Evolutionary conservation across 2,888 invertebrate genomes (phyloP), one percentile per base, ranked within the genome.

Genomic region (Branchinecta sandiegonensis): DNA sequence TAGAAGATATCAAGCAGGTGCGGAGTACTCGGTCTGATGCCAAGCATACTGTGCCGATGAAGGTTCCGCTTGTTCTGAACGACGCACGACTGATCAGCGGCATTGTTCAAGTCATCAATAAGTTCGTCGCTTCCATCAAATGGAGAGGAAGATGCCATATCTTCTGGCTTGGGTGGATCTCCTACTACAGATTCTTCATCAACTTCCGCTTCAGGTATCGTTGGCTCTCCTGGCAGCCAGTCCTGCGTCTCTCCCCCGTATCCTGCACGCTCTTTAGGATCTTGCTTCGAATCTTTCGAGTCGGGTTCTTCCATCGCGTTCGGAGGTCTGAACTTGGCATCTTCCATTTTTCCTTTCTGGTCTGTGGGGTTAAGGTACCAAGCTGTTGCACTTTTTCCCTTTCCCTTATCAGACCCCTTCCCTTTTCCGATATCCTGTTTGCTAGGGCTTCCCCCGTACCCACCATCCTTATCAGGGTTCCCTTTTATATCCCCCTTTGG

Each of bases 121-220:
- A 9, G 8, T 56, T 56, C 63, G n/a, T 56, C 63, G 10, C 11
- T 9, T 17, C 23, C 63, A 10, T 11, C 63, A 8, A 56, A n/a
- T 23, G 63, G 63, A 17, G 63, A n/a, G 23, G 63, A 56, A 17
- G 63, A 56, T 56, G 63, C 63, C 63, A 56, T 56, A 10, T 56
- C 63, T 56, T 56, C 63, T 56, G 63, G 63, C 63, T 56, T 56
- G n/a, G 63, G 63, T 56, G 63, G 63, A 2, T 56, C 63, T 56
- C 63, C 63, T 56, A 56, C 63, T 56, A 56, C 63, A 8, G 63
- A 56, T 23, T 56, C 63, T 10, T 56, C 63, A 17, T 56, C 63
- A 8, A 56, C 63, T 56, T 17, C 8, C 14, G n/a, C 63, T 56
- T 56, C 1, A 17, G 63, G 63, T 9, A 56, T 17, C n/a, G 14